phyloP scores from a whole-genome alignment of 2,797 vertebrate genomes.

The Lithobates pipiens region DNA sequence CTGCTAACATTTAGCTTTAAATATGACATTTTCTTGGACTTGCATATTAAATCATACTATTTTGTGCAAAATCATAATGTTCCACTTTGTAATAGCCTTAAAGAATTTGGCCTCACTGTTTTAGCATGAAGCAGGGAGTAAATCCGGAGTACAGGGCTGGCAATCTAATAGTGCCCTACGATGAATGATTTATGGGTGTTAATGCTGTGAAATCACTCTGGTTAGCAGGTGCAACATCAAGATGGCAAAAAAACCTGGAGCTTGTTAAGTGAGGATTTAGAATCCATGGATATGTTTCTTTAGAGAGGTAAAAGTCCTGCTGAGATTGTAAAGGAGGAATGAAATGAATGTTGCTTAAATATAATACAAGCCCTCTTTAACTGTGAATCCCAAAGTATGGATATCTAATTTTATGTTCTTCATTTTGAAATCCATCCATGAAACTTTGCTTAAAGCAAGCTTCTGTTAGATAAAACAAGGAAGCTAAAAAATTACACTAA shows the following conservation, averaged over 20 bases:
- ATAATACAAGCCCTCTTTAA: not conserved
- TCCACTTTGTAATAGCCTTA: conserved; percentile 1
- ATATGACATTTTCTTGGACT: no score
- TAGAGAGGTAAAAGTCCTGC: not conserved
- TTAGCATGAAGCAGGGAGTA: not conserved
- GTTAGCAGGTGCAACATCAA: conserved; percentile 4
- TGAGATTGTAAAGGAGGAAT: conserved; percentile 40
- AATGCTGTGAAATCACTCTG: not conserved
- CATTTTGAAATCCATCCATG: not conserved
- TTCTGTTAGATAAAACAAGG: no score
- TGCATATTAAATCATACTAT: no score
- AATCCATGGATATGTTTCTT: not conserved
- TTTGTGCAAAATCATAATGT: no score
- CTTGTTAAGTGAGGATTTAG: conserved; percentile 4
- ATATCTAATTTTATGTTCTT: not conserved
- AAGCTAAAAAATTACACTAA: no score
- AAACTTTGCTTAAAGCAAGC: not conserved
- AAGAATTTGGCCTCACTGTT: not conserved
- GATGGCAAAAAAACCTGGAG: conserved; percentile 16
- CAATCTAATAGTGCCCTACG: not conserved
- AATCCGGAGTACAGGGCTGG: conserved; percentile 22
- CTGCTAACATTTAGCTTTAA: no score
- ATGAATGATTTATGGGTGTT: not conserved
- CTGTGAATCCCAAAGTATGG: not conserved
- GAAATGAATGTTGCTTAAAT: conserved; percentile 32